phyloP scores from a whole-genome alignment of 2,888 invertebrate genomes.

The Drosophila cracens region DNA sequence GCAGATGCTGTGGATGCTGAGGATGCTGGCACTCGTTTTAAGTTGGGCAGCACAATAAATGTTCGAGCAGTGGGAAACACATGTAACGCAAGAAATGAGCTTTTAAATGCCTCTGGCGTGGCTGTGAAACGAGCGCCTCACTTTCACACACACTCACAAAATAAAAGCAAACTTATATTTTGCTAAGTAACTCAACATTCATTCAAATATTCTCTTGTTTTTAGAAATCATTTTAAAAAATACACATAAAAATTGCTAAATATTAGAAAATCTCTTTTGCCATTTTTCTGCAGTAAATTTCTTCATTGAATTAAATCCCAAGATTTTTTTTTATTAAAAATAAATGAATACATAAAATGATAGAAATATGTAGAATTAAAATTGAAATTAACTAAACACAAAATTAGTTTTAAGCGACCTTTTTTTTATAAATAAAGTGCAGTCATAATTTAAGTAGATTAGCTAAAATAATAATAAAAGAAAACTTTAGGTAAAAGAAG shows the following conservation, averaged over 20 bases:
- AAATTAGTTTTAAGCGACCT: too few species aligned
- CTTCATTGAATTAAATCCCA: too few species aligned
- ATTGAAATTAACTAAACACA: neutral
- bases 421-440: too few species aligned
- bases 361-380: neutral
- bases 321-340: too few species aligned
- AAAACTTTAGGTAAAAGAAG: neutral
- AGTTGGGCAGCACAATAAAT: conserved; percentile 67
- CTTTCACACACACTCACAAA: conserved; percentile 51
- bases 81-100: conserved; percentile 74
- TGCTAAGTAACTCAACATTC: neutral
- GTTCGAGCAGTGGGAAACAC: conserved; percentile 65
- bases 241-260: rapidly evolving
- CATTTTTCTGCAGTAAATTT: neutral
- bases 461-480: neutral
- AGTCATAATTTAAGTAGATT: neutral
- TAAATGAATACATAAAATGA: too few species aligned
- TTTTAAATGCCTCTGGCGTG: conserved; percentile 57
- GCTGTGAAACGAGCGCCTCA: conserved; percentile 9
- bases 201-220: neutral
- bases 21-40: conserved; percentile 45
- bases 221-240: too few species aligned
- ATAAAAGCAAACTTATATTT: neutral
- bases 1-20: conserved; percentile 8
- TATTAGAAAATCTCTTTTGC: neutral